These are phyloP conservation scores for Elegia similella DNA, from an alignment of 2,888 invertebrate species.

Conservation along the genomic window DNA sequence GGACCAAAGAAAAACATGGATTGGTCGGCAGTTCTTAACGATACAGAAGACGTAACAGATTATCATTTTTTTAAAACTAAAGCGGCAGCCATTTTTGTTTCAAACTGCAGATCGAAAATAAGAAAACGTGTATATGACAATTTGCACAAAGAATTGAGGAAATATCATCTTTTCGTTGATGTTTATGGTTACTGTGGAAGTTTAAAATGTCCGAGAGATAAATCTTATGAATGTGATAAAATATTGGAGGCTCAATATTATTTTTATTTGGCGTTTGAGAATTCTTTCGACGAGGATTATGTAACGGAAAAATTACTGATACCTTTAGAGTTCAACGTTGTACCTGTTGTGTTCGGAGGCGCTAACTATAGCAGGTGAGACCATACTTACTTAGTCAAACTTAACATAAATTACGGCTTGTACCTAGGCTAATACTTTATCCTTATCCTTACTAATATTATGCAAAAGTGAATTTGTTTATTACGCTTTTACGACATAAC, in stretches of 20 bases:
- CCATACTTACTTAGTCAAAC: too few species aligned
- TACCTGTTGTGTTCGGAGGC: conserved; percentile 86
- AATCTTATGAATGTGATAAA: conserved; percentile 42
- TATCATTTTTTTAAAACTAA: conserved; percentile 37
- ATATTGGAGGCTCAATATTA: conserved; percentile 82
- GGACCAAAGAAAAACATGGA: neutral
- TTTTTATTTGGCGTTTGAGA: conserved; percentile 88
- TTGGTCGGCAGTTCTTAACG: neutral
- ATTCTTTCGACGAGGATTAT: conserved; percentile 83
- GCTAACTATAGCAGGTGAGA: conserved; percentile 82
- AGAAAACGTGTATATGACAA: conserved; percentile 42
- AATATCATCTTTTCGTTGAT: conserved; percentile 60
- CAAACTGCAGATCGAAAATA: conserved; percentile 54
- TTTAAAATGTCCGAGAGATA: conserved; percentile 43
- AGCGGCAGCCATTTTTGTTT: conserved; percentile 70
- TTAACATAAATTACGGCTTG: too few species aligned
- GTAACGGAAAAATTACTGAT: conserved; percentile 83
- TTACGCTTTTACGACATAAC: too few species aligned
- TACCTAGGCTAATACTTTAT: too few species aligned
- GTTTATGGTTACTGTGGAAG: conserved; percentile 79
- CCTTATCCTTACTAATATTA: too few species aligned
- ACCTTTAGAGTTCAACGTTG: conserved; percentile 78
- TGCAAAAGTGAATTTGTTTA: too few species aligned
- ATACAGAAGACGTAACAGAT: neutral
- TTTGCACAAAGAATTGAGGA: conserved; percentile 42